A percentile compares a stretch with the other conserved stretches of the same genome.
Conservation (phyloP, 2,797 vertebrate genomes). For the Acridotheres tristis region DNA sequence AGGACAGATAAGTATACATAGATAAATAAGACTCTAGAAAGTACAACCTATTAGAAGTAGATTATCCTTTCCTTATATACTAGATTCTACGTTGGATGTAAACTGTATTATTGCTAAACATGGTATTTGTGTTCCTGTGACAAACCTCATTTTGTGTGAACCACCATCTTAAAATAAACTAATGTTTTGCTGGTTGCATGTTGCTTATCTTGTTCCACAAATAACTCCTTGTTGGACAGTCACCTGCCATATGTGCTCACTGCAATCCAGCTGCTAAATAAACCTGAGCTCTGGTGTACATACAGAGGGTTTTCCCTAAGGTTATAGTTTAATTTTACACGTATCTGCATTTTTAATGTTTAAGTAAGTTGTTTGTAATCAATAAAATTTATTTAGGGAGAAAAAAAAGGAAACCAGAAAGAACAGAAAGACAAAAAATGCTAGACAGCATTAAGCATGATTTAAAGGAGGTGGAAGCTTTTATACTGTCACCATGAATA, state of each 20-base stretch:
- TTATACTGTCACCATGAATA: slow-evolving; percentile 50
- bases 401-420: neutral
- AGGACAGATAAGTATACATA: neutral
- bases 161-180: neutral
- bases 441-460: neutral
- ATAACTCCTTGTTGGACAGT: neutral
- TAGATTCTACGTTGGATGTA: neutral
- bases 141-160: neutral
- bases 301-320: neutral
- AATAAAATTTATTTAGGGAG: neutral
- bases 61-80: neutral
- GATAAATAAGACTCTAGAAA: neutral
- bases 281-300: neutral
- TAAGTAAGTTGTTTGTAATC: neutral
- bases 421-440: neutral
- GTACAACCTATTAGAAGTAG: neutral
- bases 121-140: neutral
- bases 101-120: neutral
- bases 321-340: neutral
- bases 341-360: neutral
- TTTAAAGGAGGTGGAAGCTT: neutral
- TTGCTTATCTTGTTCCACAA: neutral
- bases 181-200: neutral
- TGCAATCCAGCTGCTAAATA: neutral
- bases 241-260: neutral